These are phyloP conservation scores for Pedetes capensis DNA, from an alignment of 2,113 vertebrate species.

Conservation along the genomic window DNA sequence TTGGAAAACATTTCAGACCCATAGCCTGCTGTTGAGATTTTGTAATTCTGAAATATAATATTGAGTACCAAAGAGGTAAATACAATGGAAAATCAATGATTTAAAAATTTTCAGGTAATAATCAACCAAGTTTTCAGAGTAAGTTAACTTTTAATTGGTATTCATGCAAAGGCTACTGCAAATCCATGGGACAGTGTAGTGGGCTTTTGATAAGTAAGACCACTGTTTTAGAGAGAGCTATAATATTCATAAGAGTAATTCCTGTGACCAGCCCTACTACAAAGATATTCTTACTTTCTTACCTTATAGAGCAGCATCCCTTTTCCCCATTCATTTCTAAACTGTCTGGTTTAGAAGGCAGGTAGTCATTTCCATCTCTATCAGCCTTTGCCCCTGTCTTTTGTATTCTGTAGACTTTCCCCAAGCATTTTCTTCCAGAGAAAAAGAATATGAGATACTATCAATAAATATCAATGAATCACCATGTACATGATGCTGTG, in stretches of 20 bases:
- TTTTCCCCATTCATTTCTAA: background rate
- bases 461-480: conserved; percentile 23
- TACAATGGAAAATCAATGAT: conserved; percentile 15
- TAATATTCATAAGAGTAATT: conserved; percentile 28
- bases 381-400: background rate
- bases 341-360: background rate
- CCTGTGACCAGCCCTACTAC: background rate
- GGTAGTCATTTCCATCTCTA: no score
- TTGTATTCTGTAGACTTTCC: background rate
- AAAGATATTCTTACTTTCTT: conserved; percentile 2
- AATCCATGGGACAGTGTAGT: background rate
- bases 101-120: background rate
- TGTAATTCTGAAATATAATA: conserved; percentile 16
- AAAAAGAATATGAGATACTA: background rate
- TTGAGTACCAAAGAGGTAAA: background rate
- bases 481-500: background rate
- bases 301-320: background rate
- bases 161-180: background rate
- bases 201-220: conserved; percentile 23
- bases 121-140: conserved; percentile 4
- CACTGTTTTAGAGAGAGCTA: background rate
- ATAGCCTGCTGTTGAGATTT: conserved; percentile 25
- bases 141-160: background rate
- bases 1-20: conserved; percentile 30
- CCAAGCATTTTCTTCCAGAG: conserved; percentile 14